Evolutionary conservation across 1,140 invertebrate species (phyloP).

Genomic region (Drosophila nigrodunni): DNA sequence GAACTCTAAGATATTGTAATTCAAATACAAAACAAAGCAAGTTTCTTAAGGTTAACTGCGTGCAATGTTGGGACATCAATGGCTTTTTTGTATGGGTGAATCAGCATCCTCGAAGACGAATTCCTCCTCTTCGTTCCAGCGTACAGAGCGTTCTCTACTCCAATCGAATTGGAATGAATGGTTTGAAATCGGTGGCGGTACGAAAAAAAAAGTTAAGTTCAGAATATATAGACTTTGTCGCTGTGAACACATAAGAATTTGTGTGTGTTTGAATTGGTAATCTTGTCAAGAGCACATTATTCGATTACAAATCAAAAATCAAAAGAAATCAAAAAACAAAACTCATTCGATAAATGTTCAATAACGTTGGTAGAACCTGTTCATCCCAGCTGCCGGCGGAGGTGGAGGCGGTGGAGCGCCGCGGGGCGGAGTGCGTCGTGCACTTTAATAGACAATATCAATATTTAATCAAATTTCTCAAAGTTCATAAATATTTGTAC

Average conservation of each 20-base stretch:
- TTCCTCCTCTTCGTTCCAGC: slow-evolving; percentile 72
- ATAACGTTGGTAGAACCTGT: slow-evolving; percentile 84
- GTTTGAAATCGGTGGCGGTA: slow-evolving; percentile 25
- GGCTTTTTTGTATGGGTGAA: slow-evolving; percentile 53
- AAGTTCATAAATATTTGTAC: not conserved
- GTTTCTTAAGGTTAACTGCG: slow-evolving; percentile 16
- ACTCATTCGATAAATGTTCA: slow-evolving; percentile 60
- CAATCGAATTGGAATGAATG: slow-evolving; percentile 14
- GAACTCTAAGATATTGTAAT: slow-evolving; percentile 26
- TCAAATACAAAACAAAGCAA: slow-evolving; percentile 59
- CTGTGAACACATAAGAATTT: slow-evolving; percentile 80
- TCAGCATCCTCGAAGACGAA: slow-evolving; percentile 79
- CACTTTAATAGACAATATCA: slow-evolving; percentile 46
- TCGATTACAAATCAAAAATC: slow-evolving; percentile 55
- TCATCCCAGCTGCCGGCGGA: slow-evolving; percentile 71
- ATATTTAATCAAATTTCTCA: not conserved
- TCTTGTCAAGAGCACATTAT: slow-evolving; percentile 58
- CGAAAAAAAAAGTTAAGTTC: slow-evolving; percentile 70
- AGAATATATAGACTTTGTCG: slow-evolving; percentile 81
- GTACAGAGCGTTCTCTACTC: slow-evolving; percentile 67
- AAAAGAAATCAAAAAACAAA: slow-evolving; percentile 58
- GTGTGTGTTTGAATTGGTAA: slow-evolving; percentile 71
- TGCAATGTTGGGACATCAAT: slow-evolving; percentile 17
- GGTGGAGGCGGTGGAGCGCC: slow-evolving; percentile 77
- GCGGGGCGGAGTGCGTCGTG: slow-evolving; percentile 79